Conservation (phyloP, 2,113 vertebrate species). For the Bostrychus sinensis region DNA sequence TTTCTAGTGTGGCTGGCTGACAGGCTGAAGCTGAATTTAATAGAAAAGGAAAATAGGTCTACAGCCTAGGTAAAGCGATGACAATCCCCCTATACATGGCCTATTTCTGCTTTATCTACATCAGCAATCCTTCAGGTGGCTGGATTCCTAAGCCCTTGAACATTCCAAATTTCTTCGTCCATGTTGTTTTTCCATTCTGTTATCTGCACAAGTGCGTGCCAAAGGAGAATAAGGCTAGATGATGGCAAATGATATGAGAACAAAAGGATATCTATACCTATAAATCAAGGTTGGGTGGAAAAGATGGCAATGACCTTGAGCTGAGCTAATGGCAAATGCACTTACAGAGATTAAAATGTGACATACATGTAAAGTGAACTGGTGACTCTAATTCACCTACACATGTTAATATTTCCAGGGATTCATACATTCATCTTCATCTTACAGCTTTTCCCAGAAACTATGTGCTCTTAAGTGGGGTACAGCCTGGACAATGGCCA, state of each 20-base stretch:
- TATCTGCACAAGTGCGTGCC: constrained; percentile 59
- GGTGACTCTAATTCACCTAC: neutral
- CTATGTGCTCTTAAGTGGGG: too few species aligned
- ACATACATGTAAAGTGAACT: neutral
- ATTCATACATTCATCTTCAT: too few species aligned
- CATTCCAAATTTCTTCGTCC: constrained; percentile 41
- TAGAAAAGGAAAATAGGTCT: constrained; percentile 8
- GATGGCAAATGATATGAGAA: constrained; percentile 55
- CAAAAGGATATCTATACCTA: constrained; percentile 42
- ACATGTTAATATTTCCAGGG: too few species aligned
- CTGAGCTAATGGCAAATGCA: constrained; percentile 12
- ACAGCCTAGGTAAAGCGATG: constrained; percentile 11
- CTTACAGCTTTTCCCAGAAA: too few species aligned
- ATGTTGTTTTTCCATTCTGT: constrained; percentile 42
- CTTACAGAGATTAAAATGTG: neutral
- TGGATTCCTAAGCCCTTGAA: constrained; percentile 64
- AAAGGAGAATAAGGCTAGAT: constrained; percentile 60
- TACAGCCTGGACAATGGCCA: too few species aligned
- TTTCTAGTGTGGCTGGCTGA: constrained; percentile 1
- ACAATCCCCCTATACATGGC: constrained; percentile 10
- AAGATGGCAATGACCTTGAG: constrained; percentile 33
- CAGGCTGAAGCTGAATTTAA: neutral
- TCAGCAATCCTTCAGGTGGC: constrained; percentile 55
- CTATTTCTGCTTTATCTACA: constrained; percentile 53
- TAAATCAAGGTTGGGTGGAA: constrained; percentile 39